Evolutionary conservation across 2,888 invertebrate species (phyloP).

Genomic region (Pristionchus exspectatus): DNA sequence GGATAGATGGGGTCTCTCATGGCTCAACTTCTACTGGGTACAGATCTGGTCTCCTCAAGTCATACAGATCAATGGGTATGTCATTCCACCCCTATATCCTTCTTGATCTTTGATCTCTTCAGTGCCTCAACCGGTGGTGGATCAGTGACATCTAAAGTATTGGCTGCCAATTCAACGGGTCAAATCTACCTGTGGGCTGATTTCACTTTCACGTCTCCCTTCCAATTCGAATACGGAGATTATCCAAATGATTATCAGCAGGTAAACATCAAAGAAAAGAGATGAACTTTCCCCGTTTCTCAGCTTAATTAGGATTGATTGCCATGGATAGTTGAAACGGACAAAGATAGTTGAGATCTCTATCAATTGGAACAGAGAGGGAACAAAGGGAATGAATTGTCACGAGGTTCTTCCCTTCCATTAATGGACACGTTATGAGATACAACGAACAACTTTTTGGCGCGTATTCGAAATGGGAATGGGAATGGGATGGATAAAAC

Average conservation of each 20-base stretch:
- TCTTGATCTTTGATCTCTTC: neutral
- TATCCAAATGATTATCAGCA: slow-evolving; percentile 77
- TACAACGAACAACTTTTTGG: neutral
- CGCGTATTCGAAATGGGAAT: slow-evolving; percentile 17
- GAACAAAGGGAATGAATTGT: slow-evolving; percentile 6
- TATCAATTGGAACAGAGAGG: slow-evolving; percentile 34
- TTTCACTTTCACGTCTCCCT: slow-evolving; percentile 77
- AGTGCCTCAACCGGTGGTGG: slow-evolving; percentile 73
- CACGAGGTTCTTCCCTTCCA: slow-evolving; percentile 14
- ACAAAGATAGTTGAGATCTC: neutral
- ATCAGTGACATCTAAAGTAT: slow-evolving; percentile 75
- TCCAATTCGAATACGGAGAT: slow-evolving; percentile 76
- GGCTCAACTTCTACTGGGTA: slow-evolving; percentile 79
- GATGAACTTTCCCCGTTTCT: neutral
- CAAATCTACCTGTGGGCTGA: slow-evolving; percentile 76
- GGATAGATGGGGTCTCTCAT: slow-evolving; percentile 78
- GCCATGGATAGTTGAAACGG: neutral
- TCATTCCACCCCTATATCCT: neutral
- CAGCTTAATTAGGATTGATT: slow-evolving; percentile 25
- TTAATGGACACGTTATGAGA: slow-evolving; percentile 32
- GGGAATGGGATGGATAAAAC: slow-evolving; percentile 16
- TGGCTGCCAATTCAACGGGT: slow-evolving; percentile 79
- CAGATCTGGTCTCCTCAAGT: slow-evolving; percentile 78
- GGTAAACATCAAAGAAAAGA: slow-evolving; percentile 55
- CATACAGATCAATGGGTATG: slow-evolving; percentile 75